These are phyloP conservation scores for Epicauta chinensis DNA, from an alignment of 1,140 invertebrate species.

Conservation along the genomic window DNA sequence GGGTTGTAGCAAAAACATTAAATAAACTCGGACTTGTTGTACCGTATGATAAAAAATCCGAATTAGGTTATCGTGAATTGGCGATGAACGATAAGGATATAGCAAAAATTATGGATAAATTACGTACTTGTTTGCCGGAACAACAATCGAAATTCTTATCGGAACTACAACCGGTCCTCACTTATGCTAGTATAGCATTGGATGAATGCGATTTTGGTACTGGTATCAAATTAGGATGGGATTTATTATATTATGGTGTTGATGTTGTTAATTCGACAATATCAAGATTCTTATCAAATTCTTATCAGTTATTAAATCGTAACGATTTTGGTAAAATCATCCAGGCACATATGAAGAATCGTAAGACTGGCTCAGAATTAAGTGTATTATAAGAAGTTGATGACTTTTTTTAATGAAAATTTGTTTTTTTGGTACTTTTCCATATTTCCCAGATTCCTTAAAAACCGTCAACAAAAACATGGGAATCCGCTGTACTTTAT, in stretches of 20 bases:
- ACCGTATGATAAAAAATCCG: conserved; percentile 69
- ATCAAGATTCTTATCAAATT: conserved; percentile 60
- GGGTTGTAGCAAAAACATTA: conserved; percentile 71
- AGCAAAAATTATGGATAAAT: conserved; percentile 63
- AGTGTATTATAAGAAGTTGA: conserved; percentile 34
- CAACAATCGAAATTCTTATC: conserved; percentile 52
- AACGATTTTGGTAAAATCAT: conserved; percentile 69
- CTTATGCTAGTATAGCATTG: conserved; percentile 76
- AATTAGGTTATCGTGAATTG: conserved; percentile 37
- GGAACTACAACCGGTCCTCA: conserved; percentile 70
- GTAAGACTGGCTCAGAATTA: conserved; percentile 45
- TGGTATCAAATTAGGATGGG: conserved; percentile 79
- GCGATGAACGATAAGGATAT: conserved; percentile 45
- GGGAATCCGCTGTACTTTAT: too few species aligned
- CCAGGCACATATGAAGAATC: conserved; percentile 56
- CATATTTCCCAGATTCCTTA: too few species aligned
- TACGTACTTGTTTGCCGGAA: conserved; percentile 56
- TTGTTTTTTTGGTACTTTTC: too few species aligned
- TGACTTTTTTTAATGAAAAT: too few species aligned
- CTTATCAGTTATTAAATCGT: conserved; percentile 71
- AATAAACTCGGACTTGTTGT: conserved; percentile 86
- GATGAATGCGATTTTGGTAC: conserved; percentile 95
- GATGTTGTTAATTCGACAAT: conserved; percentile 60
- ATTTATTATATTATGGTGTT: conserved; percentile 73
- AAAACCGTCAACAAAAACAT: too few species aligned